Percentiles rank a stretch among this genome's conserved stretches.
These are phyloP conservation scores for Drosophila diplacantha DNA, from an alignment of 2,888 invertebrate species.

Conservation along the genomic window DNA sequence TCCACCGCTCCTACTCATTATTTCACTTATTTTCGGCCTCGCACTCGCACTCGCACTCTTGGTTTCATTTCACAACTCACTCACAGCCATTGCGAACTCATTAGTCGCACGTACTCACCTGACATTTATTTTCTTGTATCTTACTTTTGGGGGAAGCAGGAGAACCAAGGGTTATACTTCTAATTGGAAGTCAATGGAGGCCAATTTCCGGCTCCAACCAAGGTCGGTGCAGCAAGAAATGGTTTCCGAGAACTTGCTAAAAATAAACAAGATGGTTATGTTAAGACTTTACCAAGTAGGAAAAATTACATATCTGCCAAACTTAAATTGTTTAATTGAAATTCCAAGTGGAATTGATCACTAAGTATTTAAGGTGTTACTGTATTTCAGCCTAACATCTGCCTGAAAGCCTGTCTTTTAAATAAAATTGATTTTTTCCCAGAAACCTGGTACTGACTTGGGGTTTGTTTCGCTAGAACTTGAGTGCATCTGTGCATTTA, in stretches of 20 bases:
- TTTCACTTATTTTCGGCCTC: constrained; percentile 48
- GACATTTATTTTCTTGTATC: neutral
- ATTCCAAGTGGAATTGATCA: neutral
- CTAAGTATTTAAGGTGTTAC: neutral
- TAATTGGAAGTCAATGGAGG: constrained; percentile 23
- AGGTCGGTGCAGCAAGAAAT: neutral
- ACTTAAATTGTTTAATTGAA: neutral
- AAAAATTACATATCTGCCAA: neutral
- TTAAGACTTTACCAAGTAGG: neutral
- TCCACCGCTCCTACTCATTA: constrained; percentile 34
- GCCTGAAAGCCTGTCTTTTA: neutral
- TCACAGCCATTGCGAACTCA: constrained; percentile 34
- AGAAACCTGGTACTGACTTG: neutral
- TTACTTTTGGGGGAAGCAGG: constrained; percentile 9
- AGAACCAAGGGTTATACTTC: constrained; percentile 20
- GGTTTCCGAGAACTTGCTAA: neutral
- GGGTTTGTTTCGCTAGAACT: neutral
- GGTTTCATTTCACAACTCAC: constrained; percentile 58
- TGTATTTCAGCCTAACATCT: neutral
- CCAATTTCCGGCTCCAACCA: constrained; percentile 17
- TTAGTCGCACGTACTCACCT: constrained; percentile 52
- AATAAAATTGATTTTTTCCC: neutral
- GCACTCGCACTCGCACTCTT: constrained; percentile 47
- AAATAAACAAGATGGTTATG: neutral
- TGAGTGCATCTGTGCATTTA: constrained; percentile 1